phyloP scores from a whole-genome alignment of 2,888 invertebrate species.

The Capitulum mitella region DNA sequence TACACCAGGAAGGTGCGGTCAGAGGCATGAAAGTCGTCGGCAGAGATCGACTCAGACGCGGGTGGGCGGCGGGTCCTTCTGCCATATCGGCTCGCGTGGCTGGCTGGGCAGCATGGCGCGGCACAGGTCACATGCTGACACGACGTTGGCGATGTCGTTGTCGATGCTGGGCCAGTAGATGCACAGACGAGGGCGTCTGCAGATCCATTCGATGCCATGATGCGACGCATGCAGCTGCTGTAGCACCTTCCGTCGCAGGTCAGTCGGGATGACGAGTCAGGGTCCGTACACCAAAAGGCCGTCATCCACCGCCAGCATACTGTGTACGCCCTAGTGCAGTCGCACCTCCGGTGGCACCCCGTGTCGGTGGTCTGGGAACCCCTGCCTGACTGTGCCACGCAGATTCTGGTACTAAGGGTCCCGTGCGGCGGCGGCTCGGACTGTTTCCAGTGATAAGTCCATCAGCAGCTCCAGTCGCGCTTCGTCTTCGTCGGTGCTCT shows the following conservation, averaged over 20 bases:
- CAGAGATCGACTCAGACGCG: background rate
- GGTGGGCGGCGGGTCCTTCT: conserved; percentile 11
- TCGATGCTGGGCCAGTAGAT: conserved; percentile 34
- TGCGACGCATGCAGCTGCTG: no score
- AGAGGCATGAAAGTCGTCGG: background rate
- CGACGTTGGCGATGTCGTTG: conserved; percentile 29
- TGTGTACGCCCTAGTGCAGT: background rate
- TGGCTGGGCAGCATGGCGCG: conserved; percentile 1
- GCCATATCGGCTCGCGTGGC: conserved; percentile 13
- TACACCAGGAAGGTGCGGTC: no score
- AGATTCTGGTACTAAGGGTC: background rate
- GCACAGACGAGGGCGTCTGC: conserved; percentile 29
- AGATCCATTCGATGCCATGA: conserved; percentile 33
- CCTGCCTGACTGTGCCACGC: background rate
- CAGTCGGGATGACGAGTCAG: no score
- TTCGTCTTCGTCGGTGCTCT: no score
- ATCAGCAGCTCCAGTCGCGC: background rate
- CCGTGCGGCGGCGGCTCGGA: background rate
- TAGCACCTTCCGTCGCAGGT: no score
- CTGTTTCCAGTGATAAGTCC: no score
- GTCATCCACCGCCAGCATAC: conserved; percentile 30
- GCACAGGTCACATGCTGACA: background rate
- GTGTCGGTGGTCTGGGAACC: background rate
- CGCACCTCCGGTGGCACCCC: background rate
- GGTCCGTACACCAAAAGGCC: conserved; percentile 33